phyloP scores from a whole-genome alignment of 2,113 vertebrate genomes.

The Astur gentilis region DNA sequence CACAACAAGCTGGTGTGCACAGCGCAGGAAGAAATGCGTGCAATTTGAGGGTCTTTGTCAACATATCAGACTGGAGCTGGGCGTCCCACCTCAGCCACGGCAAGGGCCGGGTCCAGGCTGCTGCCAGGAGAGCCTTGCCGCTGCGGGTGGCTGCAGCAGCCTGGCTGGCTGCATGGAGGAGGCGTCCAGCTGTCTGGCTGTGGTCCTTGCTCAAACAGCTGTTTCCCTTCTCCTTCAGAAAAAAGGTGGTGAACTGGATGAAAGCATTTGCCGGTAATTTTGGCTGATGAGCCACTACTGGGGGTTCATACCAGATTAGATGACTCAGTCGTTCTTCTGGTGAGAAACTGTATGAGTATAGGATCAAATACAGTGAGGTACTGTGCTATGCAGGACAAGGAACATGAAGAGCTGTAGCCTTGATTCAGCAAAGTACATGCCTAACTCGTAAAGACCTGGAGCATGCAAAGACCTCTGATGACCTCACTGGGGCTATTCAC shows the following conservation, averaged over 20 bases:
- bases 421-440: conserved; percentile 17
- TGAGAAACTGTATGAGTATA: background rate
- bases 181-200: conserved; percentile 58
- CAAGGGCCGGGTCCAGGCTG: background rate
- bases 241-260: conserved; percentile 58
- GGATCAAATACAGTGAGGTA: background rate
- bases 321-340: conserved; percentile 49
- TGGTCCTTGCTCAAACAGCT: conserved; percentile 40
- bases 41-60: background rate
- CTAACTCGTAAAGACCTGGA: background rate
- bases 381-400: background rate
- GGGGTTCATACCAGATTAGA: conserved; percentile 40
- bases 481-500: background rate
- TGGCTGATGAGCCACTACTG: conserved; percentile 23
- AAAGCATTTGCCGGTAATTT: conserved; percentile 25
- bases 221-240: conserved; percentile 51
- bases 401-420: background rate
- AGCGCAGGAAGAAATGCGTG: background rate
- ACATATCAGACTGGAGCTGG: background rate
- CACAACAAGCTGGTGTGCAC: background rate
- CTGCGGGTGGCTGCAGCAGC: background rate
- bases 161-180: background rate
- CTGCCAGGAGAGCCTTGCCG: background rate
- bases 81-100: rapidly evolving
- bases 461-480: background rate